phyloP scores from a whole-genome alignment of 1,140 invertebrate genomes.

The Cotesia chilonis region DNA sequence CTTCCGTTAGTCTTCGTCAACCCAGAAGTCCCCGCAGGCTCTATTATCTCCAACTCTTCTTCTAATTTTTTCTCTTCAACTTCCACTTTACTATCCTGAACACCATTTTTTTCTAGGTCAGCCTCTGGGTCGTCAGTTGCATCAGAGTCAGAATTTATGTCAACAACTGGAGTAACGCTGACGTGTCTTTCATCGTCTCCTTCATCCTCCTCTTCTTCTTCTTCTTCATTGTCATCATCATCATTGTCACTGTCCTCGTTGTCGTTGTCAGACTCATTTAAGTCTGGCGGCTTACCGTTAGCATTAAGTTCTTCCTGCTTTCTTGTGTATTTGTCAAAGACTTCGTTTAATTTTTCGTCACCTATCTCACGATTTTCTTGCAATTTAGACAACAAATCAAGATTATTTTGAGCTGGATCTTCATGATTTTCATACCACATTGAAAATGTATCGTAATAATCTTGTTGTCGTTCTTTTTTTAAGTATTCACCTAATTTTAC shows the following conservation, averaged over 20 bases:
- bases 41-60: too few relatives aligned
- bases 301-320: slow-evolving; percentile 46
- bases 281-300: background rate
- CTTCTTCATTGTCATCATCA: slow-evolving; percentile 15
- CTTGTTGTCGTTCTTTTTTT: slow-evolving; percentile 64
- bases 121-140: too few relatives aligned
- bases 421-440: slow-evolving; percentile 57
- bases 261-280: slow-evolving; percentile 16
- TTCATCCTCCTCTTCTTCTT: slow-evolving; percentile 8
- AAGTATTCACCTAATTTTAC: slow-evolving; percentile 65
- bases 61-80: too few relatives aligned
- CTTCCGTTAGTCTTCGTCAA: too few relatives aligned
- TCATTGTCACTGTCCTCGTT: slow-evolving; percentile 15
- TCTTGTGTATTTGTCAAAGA: slow-evolving; percentile 63
- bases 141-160: too few relatives aligned
- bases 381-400: slow-evolving; percentile 61
- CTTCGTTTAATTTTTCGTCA: slow-evolving; percentile 62
- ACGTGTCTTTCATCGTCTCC: background rate
- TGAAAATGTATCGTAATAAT: slow-evolving; percentile 66
- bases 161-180: background rate
- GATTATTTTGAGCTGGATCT: slow-evolving; percentile 67
- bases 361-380: slow-evolving; percentile 58
- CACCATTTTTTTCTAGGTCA: too few relatives aligned
- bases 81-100: too few relatives aligned
- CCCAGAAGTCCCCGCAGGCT: too few relatives aligned